These are phyloP conservation scores for Hirtodrosophila duncani DNA, from an alignment of 2,888 invertebrate species.

Conservation along the genomic window DNA sequence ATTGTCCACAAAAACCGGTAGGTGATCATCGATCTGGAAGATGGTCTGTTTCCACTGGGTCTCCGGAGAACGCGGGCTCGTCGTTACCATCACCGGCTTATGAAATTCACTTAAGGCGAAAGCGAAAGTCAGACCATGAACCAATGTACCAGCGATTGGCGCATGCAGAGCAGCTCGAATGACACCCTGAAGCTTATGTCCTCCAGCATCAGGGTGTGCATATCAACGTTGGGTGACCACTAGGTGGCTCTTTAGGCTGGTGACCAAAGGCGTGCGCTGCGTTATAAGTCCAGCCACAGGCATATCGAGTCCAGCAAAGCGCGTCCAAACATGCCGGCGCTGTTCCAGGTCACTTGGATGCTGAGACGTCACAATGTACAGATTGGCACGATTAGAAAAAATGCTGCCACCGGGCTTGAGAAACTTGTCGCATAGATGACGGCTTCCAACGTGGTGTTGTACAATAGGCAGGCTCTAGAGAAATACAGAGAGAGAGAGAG, in stretches of 20 bases:
- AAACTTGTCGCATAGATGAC: slow-evolving; percentile 37
- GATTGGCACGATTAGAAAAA: slow-evolving; percentile 28
- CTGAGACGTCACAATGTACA: slow-evolving; percentile 26
- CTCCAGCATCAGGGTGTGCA: slow-evolving; percentile 14
- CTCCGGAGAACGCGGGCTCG: slow-evolving; percentile 13
- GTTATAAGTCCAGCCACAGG: slow-evolving; percentile 5
- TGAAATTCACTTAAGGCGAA: slow-evolving; percentile 5
- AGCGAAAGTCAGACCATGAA: slow-evolving; percentile 36
- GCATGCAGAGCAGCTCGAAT: slow-evolving; percentile 24
- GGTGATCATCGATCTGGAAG: slow-evolving; percentile 33
- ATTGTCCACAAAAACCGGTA: slow-evolving; percentile 26
- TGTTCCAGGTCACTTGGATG: not conserved
- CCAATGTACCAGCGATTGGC: slow-evolving; percentile 25
- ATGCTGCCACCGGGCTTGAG: slow-evolving; percentile 36
- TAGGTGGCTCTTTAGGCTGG: slow-evolving; percentile 1
- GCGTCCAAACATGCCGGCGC: slow-evolving; percentile 8
- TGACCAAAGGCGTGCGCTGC: slow-evolving; percentile 17
- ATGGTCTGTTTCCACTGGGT: slow-evolving; percentile 45
- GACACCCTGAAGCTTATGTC: slow-evolving; percentile 30
- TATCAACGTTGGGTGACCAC: slow-evolving; percentile 23
- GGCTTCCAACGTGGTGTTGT: slow-evolving; percentile 24
- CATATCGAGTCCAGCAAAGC: slow-evolving; percentile 30
- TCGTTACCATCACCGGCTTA: slow-evolving; percentile 6
- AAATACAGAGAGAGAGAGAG: not conserved
- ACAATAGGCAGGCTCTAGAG: slow-evolving; percentile 40